Evolutionary conservation across 2,888 invertebrate genomes (phyloP).

Genomic region (Lacanobia oleracea): DNA sequence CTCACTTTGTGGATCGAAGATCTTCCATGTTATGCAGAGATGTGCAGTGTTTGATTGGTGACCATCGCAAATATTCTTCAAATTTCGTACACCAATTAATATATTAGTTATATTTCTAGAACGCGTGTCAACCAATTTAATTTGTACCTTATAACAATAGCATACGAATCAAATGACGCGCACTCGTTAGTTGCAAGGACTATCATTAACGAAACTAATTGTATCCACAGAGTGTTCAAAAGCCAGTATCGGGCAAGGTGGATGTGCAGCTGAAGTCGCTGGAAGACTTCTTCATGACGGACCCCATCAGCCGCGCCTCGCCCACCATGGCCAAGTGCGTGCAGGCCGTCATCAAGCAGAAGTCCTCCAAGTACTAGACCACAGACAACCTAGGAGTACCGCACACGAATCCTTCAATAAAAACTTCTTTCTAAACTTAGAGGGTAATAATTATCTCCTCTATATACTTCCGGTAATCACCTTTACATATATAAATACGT

Average conservation of each 20-base stretch:
- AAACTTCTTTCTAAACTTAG: not conserved
- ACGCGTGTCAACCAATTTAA: not conserved
- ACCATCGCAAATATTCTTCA: too few relatives aligned
- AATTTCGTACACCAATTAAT: too few relatives aligned
- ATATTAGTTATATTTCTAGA: too few relatives aligned
- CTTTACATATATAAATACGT: slow-evolving; percentile 52
- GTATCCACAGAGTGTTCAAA: slow-evolving; percentile 79
- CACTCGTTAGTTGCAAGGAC: not conserved
- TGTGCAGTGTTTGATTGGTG: too few relatives aligned
- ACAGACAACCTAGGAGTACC: slow-evolving; percentile 31
- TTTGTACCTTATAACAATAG: not conserved
- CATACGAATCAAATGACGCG: not conserved
- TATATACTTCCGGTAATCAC: slow-evolving; percentile 46
- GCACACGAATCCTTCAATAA: slow-evolving; percentile 50
- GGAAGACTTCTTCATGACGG: slow-evolving; percentile 98
- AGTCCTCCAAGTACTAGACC: slow-evolving; percentile 83
- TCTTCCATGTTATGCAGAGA: too few relatives aligned
- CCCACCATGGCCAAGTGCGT: slow-evolving; percentile 99
- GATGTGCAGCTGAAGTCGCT: slow-evolving; percentile 94
- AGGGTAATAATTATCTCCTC: slow-evolving; percentile 10
- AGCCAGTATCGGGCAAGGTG: slow-evolving; percentile 90
- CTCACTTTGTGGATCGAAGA: too few relatives aligned
- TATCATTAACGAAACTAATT: not conserved
- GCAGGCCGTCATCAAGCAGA: slow-evolving; percentile 96
- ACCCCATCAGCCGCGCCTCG: slow-evolving; percentile 98